Conservation (phyloP, 2,888 invertebrate species). For the Lissonota sp. region DNA sequence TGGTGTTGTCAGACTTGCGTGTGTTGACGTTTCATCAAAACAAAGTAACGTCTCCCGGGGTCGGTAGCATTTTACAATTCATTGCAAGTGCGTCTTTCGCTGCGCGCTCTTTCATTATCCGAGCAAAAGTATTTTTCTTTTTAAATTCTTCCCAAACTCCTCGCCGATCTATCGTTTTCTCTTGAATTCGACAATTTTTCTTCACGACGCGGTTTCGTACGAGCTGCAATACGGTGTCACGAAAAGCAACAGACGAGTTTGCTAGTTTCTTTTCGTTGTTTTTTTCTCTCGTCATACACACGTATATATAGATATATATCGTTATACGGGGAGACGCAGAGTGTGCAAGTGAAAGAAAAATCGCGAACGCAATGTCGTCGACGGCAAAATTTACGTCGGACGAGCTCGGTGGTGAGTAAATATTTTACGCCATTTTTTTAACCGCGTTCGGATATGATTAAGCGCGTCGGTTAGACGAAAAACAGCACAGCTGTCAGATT, state of each 20-base stretch:
- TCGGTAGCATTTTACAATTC: slow-evolving; percentile 74
- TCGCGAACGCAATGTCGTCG: slow-evolving; percentile 73
- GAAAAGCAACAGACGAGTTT: slow-evolving; percentile 18
- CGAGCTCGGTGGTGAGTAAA: slow-evolving; percentile 80
- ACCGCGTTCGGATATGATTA: not conserved
- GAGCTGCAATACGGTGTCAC: not conserved
- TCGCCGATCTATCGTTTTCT: not conserved
- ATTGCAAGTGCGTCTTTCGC: slow-evolving; percentile 71
- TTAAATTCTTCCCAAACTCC: not conserved
- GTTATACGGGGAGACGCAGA: slow-evolving; percentile 47
- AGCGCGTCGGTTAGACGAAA: not conserved
- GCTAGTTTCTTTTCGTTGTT: slow-evolving; percentile 31
- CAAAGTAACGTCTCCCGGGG: slow-evolving; percentile 76
- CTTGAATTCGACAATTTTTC: not conserved
- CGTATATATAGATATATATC: slow-evolving; percentile 10
- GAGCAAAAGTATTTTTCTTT: slow-evolving; percentile 3
- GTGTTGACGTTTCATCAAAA: slow-evolving; percentile 81
- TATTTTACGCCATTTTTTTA: slow-evolving; percentile 10
- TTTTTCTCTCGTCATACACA: slow-evolving; percentile 23
- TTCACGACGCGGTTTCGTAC: not conserved
- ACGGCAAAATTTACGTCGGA: slow-evolving; percentile 77
- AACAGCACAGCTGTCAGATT: slow-evolving; percentile 73
- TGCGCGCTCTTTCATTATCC: slow-evolving; percentile 38
- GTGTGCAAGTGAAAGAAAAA: slow-evolving; percentile 41
- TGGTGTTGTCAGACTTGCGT: slow-evolving; percentile 70